These are phyloP conservation scores for Malurus alboscapulatus DNA, from an alignment of 2,113 vertebrate genomes.

Conservation along the genomic window DNA sequence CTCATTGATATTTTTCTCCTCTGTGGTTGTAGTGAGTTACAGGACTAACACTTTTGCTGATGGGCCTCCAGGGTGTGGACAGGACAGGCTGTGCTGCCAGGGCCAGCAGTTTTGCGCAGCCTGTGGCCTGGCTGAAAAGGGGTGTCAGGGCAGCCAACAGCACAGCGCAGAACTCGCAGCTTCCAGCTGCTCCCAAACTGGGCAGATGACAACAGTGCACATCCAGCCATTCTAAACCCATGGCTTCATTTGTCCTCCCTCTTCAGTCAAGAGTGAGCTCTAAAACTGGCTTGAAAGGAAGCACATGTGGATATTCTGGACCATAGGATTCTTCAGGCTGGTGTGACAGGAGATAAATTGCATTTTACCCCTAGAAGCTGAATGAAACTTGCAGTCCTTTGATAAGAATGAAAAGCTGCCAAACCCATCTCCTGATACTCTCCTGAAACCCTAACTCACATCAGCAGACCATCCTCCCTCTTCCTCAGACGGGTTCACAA, in stretches of 20 bases:
- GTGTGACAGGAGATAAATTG: neutral
- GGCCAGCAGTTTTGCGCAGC: neutral
- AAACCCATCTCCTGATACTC: neutral
- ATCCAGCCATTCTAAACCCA: fast-evolving
- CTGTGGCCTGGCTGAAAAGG: neutral
- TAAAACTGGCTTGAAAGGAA: neutral
- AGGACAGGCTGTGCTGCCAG: neutral
- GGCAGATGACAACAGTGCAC: too few species aligned
- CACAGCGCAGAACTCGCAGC: neutral
- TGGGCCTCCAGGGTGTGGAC: too few species aligned
- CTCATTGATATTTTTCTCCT: fast-evolving
- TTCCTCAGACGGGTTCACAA: neutral
- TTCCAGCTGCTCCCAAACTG: neutral
- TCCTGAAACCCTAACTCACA: neutral
- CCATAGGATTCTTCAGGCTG: neutral
- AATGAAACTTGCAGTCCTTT: neutral
- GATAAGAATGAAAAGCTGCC: neutral
- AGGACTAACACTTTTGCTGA: neutral
- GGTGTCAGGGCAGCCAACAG: fast-evolving
- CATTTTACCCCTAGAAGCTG: neutral
- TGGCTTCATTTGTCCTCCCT: neutral
- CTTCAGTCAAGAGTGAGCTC: neutral
- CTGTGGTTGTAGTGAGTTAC: neutral
- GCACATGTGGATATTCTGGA: fast-evolving
- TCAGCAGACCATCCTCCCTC: neutral